Base-by-base conservation (phyloP, 2,797 vertebrate species). In the Carapus acus region DNA sequence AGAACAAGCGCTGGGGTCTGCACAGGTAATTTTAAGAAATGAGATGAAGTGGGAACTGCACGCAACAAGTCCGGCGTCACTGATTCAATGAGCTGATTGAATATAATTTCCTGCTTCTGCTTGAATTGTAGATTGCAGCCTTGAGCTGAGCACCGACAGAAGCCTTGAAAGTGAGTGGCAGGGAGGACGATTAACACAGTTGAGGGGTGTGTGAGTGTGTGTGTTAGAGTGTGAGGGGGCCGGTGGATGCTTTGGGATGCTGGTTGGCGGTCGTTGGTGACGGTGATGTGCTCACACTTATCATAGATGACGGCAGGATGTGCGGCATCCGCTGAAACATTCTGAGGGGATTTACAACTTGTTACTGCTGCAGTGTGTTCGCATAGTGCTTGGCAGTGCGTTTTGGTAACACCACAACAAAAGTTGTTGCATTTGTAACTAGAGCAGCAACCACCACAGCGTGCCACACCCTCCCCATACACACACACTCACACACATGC, bases 341-440 rank as follows among this genome's bases (percentile, higher is more conserved):
- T 83, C 79, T 85, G 82, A 83, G 71, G 74, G 74, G 83, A 85
- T 84, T 87, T 86, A 73, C 78, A 80, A 76, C 62, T 62, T 68
- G 74, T 80, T 76, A 80, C 80, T 80, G 78, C 49, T 49, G 77
- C 57, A 59, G 65, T 18, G 60, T 69, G 58, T 71, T 73, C 57
- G 61, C 53, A 17, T 62, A n/a, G 40, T 69, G 58, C 37, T 66
- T 68, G 62, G 49, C 75, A 76, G 65, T 13, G 39, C 24, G 54
- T 27, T 58, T 12, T 41, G 21, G 17, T 12, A n/a, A 47, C 68
- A 73, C 62, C 51, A 62, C 49, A 43, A 50, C 7, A 8, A 33
- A 9, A 33, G 31, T 33, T 33, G 31, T 33, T 11, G 8, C 31
- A 11, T 33, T 33, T 33, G 31, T 33, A 8, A 33, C 31, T 13